phyloP scores from a whole-genome alignment of 2,888 invertebrate species.

The Nemoura dubitans region DNA sequence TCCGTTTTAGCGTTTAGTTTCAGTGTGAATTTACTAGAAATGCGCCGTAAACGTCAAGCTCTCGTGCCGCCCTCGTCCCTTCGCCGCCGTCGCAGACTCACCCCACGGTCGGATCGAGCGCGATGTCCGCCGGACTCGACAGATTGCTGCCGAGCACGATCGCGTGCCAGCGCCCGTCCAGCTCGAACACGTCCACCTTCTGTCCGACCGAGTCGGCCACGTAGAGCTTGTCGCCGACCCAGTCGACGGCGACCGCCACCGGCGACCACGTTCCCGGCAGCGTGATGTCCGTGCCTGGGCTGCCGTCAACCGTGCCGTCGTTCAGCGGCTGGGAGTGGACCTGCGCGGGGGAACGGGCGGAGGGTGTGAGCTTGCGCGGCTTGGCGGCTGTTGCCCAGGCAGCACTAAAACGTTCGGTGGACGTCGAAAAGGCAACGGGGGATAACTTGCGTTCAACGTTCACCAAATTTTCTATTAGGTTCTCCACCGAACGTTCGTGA shows the following conservation, averaged over 20 bases:
- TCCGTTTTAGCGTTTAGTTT: no score
- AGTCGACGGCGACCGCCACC: slow-evolving; percentile 92
- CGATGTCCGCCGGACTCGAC: slow-evolving; percentile 90
- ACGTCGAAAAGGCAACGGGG: no score
- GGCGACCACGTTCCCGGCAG: slow-evolving; percentile 89
- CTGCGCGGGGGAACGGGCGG: slow-evolving; percentile 57
- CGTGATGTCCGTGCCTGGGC: slow-evolving; percentile 68
- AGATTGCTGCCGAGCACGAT: slow-evolving; percentile 91
- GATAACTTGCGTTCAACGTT: no score
- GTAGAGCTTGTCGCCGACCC: slow-evolving; percentile 96
- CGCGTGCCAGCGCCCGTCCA: slow-evolving; percentile 87
- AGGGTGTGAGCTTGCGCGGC: no score
- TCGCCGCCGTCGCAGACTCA: no score
- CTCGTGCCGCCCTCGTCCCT: no score
- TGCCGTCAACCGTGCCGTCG: slow-evolving; percentile 52
- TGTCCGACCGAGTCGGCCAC: slow-evolving; percentile 92
- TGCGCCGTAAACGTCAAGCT: no score
- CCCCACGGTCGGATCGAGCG: slow-evolving; percentile 91
- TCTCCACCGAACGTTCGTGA: no score
- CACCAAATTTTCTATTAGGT: no score
- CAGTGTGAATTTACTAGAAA: no score
- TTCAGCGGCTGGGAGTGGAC: slow-evolving; percentile 70
- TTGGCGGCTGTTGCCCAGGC: no score
- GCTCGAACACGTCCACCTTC: slow-evolving; percentile 92
- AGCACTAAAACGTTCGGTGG: no score